These are phyloP conservation scores for Chrysogorgia sp. DNA, from an alignment of 92 coral and sea anemone genomes.

Conservation along the genomic window DNA sequence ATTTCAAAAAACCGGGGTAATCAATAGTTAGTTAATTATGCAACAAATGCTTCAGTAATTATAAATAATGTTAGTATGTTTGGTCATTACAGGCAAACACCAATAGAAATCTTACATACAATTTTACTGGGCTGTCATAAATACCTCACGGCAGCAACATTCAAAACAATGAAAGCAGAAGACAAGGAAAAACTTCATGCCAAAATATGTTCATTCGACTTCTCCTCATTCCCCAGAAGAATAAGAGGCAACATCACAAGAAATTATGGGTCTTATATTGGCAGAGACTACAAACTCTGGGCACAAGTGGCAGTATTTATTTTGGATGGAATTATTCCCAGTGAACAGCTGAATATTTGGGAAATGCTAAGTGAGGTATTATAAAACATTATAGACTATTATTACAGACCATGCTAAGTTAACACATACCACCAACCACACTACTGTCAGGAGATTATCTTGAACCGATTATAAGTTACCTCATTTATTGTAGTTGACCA, in stretches of 20 bases:
- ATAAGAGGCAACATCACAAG: conserved; percentile 37
- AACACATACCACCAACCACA: background rate
- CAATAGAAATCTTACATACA: no score
- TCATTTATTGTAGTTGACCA: background rate
- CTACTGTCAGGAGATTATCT: background rate
- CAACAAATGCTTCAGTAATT: no score
- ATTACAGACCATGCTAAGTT: background rate
- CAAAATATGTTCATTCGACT: background rate
- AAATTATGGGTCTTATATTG: conserved; percentile 29
- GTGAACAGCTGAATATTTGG: conserved; percentile 15
- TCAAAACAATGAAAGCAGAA: background rate
- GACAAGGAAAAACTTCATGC: no score
- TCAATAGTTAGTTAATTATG: no score
- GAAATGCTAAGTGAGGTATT: conserved; percentile 22
- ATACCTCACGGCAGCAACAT: no score
- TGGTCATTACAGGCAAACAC: no score
- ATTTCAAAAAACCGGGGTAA: no score
- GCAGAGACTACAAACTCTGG: conserved; percentile 18
- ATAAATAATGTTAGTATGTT: no score
- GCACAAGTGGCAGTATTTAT: conserved; percentile 28
- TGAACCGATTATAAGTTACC: background rate
- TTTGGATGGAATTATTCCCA: conserved; percentile 7
- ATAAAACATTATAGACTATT: background rate
- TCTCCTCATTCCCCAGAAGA: background rate
- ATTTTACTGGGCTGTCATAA: no score